Base-by-base conservation (phyloP, 2,888 invertebrate genomes). In the Ctena decussata region DNA sequence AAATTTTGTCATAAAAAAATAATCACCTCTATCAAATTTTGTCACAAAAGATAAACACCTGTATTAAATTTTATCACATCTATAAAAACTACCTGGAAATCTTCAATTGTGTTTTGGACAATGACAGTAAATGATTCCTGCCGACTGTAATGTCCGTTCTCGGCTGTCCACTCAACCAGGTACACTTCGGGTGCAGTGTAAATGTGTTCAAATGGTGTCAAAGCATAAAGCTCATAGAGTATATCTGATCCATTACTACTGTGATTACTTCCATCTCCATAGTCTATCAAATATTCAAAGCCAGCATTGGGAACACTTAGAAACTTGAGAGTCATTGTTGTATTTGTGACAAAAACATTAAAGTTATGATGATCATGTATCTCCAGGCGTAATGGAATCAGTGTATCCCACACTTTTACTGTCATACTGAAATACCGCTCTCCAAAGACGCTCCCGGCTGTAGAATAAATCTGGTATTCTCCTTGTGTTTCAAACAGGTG, bases 321-420 rank as follows among this genome's bases (percentile, higher is more conserved):
- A 77, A 86, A 88, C 41, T 80, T 65, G 21, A 91, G 84, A 32
- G 39, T 35, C 0, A 82, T 78, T 11, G 74, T 77, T 53, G 85
- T 82, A 46, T 88, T 84, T 24, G 85, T 88, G n/a, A 82, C 77
- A 81, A 82, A 86, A 21, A 44, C n/a, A 24, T 84, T 84, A 21
- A 72, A 77, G 18, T 37, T 72, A 6, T 65, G 77, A 60, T 82
- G 79, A 1, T 79, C 72, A n/a, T 72, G 21, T 32, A 84, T 77
- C 15, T 32, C 75, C 24, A 86, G 53, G 3, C 73, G 46, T 18
- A 88, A 39, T 24, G 74, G 71, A 32, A 60, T 27, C n/a, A 88
- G 74, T 0, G 79, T 57, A 57, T 86, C 85, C 88, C 88, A 88
- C 6, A 88, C 71, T 44, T 57, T 6, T 3, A 86, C 49, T 11